phyloP scores from a whole-genome alignment of 2,888 invertebrate species.

The Salticus scenicus region DNA sequence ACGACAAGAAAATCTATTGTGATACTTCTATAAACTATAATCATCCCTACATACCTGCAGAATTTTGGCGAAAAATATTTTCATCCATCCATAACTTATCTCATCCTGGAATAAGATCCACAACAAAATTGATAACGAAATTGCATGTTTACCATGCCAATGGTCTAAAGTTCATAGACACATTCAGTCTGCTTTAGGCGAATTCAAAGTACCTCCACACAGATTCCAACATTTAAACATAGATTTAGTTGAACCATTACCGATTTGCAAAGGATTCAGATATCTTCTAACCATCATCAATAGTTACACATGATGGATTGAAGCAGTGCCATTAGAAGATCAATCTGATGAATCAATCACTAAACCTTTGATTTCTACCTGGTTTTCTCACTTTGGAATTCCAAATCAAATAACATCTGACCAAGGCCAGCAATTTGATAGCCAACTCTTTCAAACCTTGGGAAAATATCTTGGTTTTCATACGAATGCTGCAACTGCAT shows the following conservation, averaged over 20 bases:
- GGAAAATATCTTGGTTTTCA: conserved; percentile 11
- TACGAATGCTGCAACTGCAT: conserved; percentile 58
- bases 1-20: too few relatives aligned
- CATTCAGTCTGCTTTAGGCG: not conserved
- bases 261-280: not conserved
- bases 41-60: too few relatives aligned
- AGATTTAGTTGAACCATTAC: conserved; percentile 39
- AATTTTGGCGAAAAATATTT: too few relatives aligned
- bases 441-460: conserved; percentile 5
- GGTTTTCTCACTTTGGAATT: conserved; percentile 75
- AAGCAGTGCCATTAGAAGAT: conserved; percentile 74
- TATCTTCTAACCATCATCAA: conserved; percentile 11
- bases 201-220: not conserved
- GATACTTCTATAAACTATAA: too few relatives aligned
- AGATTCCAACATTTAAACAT: conserved; percentile 46
- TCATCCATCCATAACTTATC: not conserved
- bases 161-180: conserved; percentile 61
- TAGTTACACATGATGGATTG: conserved; percentile 75
- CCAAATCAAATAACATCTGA: conserved; percentile 74
- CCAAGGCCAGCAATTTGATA: conserved; percentile 74
- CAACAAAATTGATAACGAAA: not conserved
- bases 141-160: conserved; percentile 47
- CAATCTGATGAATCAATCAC: conserved; percentile 75
- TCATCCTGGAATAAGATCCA: not conserved
- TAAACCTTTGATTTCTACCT: conserved; percentile 74